These are phyloP conservation scores for Haliclystus octoradiatus DNA, from an alignment of 30 jellyfish, hydroid and myxozoan genomes.

Conservation along the genomic window DNA sequence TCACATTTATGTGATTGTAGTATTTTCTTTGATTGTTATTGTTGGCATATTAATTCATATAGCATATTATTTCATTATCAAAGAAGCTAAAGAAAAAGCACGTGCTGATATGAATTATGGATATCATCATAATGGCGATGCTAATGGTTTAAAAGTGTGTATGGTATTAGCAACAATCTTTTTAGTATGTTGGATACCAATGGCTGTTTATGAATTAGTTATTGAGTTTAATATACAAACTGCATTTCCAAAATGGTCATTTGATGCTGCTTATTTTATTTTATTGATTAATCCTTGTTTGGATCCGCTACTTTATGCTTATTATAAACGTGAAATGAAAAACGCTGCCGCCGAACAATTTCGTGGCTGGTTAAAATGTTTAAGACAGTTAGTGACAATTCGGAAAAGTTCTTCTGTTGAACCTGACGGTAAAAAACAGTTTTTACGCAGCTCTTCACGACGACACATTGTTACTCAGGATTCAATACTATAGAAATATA, in stretches of 20 bases:
- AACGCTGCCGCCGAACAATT: not conserved
- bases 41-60: conserved; percentile 9
- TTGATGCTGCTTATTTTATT: conserved; percentile 5
- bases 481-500: no score
- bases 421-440: no score
- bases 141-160: conserved; percentile 35
- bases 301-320: conserved; percentile 45
- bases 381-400: no score
- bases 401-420: no score
- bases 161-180: conserved; percentile 17
- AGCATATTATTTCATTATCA: conserved; percentile 10
- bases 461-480: no score
- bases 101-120: not conserved
- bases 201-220: conserved; percentile 9
- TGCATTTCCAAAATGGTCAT: conserved; percentile 1
- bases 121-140: conserved; percentile 3
- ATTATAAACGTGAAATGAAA: conserved; percentile 31
- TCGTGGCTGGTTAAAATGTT: not conserved
- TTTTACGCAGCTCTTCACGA: no score
- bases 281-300: conserved; percentile 28
- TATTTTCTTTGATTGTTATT: conserved; percentile 12
- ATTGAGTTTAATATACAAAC: not conserved
- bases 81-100: conserved; percentile 5
- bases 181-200: conserved; percentile 40
- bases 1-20: not conserved